Evolutionary conservation across 1,140 invertebrate species (phyloP).

Genomic region (Drosophila erecta): DNA sequence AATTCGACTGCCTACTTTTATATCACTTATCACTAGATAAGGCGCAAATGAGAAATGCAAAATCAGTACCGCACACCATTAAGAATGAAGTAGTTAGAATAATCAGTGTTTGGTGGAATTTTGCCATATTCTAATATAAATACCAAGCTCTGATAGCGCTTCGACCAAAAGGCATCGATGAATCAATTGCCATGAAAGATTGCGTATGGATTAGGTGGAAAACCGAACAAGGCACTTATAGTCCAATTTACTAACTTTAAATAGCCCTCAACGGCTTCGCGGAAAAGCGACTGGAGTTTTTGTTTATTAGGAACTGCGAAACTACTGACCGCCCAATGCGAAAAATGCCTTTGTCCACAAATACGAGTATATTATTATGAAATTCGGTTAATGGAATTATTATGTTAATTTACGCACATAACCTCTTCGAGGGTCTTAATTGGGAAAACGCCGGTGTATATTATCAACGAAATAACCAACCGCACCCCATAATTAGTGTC

Average conservation of each 20-base stretch:
- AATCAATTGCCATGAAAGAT: conserved; percentile 64
- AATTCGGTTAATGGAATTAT: conserved; percentile 48
- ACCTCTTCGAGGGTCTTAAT: background rate
- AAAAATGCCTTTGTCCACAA: conserved; percentile 9
- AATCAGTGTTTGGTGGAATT: conserved; percentile 46
- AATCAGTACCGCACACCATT: background rate
- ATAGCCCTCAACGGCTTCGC: conserved; percentile 21
- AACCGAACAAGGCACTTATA: conserved; percentile 23
- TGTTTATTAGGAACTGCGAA: conserved; percentile 19
- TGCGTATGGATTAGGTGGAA: conserved; percentile 45
- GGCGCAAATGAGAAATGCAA: conserved; percentile 4
- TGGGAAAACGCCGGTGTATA: conserved; percentile 35
- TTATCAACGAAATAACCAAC: conserved; percentile 53
- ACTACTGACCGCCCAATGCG: background rate
- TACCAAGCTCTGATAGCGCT: conserved; percentile 37
- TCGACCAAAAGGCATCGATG: conserved; percentile 35
- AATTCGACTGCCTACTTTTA: conserved; percentile 15
- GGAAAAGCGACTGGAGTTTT: conserved; percentile 18
- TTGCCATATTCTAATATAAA: conserved; percentile 25
- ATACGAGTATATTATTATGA: conserved; percentile 25
- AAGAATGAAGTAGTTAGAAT: conserved; percentile 46
- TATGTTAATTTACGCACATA: conserved; percentile 56
- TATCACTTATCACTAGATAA: conserved; percentile 26
- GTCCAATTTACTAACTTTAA: conserved; percentile 27
- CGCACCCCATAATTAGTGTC: conserved; percentile 49